phyloP scores from a whole-genome alignment of 1,140 invertebrate genomes.

The Delia radicum region DNA sequence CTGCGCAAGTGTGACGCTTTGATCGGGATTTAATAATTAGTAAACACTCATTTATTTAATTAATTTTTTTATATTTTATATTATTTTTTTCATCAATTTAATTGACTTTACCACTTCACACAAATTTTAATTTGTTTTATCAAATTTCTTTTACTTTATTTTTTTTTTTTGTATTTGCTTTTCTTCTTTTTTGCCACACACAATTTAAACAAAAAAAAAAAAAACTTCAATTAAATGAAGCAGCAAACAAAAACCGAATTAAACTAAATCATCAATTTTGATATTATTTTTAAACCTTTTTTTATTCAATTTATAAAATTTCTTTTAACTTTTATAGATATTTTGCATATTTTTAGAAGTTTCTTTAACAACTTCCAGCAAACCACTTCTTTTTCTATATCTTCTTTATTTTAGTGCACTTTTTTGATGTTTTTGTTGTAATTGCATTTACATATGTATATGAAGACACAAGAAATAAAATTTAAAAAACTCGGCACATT shows the following conservation, averaged over 20 bases:
- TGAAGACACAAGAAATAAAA: neutral
- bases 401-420: neutral
- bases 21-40: too few relatives aligned
- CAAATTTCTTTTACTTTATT: neutral
- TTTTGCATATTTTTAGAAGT: neutral
- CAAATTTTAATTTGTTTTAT: neutral
- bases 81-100: neutral
- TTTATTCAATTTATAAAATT: neutral
- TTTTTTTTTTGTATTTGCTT: neutral
- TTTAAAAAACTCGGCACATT: constrained; percentile 3
- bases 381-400: neutral
- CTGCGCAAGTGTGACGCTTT: neutral
- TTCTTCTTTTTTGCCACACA: neutral
- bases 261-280: neutral
- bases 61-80: neutral
- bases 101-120: neutral
- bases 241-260: neutral
- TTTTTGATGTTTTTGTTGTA: neutral
- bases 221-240: neutral
- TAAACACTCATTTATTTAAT: neutral
- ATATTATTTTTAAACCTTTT: neutral
- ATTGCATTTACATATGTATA: neutral
- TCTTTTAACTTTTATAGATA: neutral
- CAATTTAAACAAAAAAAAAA: neutral
- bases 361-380: neutral